A percentile compares a stretch with the other conserved stretches of the same genome.
phyloP scores from a whole-genome alignment of 2,113 vertebrate genomes.

The Stegostoma tigrinum region DNA sequence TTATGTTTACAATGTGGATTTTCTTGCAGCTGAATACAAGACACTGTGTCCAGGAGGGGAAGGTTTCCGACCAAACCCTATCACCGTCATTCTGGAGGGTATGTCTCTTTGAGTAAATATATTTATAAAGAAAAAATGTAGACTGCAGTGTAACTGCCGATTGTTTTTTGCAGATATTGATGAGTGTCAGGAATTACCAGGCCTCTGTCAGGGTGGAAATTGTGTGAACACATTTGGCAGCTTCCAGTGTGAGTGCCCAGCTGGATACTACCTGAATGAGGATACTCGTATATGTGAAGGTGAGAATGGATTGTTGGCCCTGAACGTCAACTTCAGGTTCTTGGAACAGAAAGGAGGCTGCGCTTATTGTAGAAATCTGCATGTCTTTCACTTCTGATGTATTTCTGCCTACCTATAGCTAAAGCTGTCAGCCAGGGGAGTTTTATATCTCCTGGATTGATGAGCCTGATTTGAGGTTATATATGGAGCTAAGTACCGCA shows the following conservation, averaged over 20 bases:
- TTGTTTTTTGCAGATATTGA: constrained; percentile 70
- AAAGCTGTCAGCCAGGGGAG: too few relatives aligned
- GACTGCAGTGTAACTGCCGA: not conserved
- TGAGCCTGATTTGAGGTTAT: not conserved
- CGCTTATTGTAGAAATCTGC: not conserved
- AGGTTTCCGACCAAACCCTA: constrained; percentile 83
- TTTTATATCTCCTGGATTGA: not conserved
- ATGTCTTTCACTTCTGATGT: not conserved
- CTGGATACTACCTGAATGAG: constrained; percentile 79
- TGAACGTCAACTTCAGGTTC: not conserved
- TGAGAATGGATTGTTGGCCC: constrained; percentile 45
- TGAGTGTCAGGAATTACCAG: constrained; percentile 83
- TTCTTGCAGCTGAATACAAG: constrained; percentile 76
- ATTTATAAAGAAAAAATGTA: too few relatives aligned
- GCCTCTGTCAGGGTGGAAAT: constrained; percentile 81
- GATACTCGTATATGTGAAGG: constrained; percentile 82
- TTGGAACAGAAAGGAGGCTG: not conserved
- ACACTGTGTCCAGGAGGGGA: constrained; percentile 86
- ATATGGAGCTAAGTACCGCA: not conserved
- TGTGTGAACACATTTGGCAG: constrained; percentile 89
- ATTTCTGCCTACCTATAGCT: not conserved
- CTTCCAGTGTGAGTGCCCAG: constrained; percentile 85
- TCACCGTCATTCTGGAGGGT: constrained; percentile 91
- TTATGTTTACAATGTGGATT: not conserved
- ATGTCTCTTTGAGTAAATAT: constrained; percentile 39